These are phyloP conservation scores for Lagocephalus sceleratus DNA, from an alignment of 2,797 vertebrate genomes.

Conservation along the genomic window DNA sequence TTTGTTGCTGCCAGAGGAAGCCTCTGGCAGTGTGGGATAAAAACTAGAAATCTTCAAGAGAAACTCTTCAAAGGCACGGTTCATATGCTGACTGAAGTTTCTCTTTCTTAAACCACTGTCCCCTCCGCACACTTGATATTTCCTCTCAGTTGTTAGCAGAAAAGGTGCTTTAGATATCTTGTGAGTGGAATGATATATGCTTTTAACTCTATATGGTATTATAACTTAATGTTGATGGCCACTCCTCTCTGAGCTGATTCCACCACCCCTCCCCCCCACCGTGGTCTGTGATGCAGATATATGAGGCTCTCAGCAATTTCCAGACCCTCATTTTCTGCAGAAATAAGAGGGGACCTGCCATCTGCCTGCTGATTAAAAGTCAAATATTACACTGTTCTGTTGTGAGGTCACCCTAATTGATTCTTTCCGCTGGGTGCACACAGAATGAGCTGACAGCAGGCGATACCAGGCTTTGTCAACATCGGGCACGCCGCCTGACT, in stretches of 20 bases:
- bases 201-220: slow-evolving; percentile 28
- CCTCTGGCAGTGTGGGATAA: slow-evolving; percentile 48
- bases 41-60: slow-evolving; percentile 41
- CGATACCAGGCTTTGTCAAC: slow-evolving; percentile 77
- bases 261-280: slow-evolving; percentile 11
- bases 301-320: slow-evolving; percentile 25
- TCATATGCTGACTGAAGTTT: slow-evolving; percentile 39
- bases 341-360: slow-evolving; percentile 47
- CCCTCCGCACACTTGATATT: slow-evolving; percentile 29
- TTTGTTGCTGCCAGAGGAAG: slow-evolving; percentile 30
- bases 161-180: slow-evolving; percentile 54
- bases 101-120: slow-evolving; percentile 39
- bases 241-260: slow-evolving; percentile 20
- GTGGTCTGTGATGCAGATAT: slow-evolving; percentile 21
- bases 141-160: slow-evolving; percentile 44
- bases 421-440: slow-evolving; percentile 74
- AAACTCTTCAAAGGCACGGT: slow-evolving; percentile 62
- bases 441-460: slow-evolving; percentile 79
- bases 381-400: slow-evolving; percentile 77
- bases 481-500: slow-evolving; percentile 71
- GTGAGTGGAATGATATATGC: slow-evolving; percentile 39
- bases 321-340: slow-evolving; percentile 66
- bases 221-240: slow-evolving; percentile 26
- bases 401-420: slow-evolving; percentile 75
- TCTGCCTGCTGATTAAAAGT: slow-evolving; percentile 72